Conservation (phyloP, 2,113 vertebrate species). For the Pogona vitticeps region DNA sequence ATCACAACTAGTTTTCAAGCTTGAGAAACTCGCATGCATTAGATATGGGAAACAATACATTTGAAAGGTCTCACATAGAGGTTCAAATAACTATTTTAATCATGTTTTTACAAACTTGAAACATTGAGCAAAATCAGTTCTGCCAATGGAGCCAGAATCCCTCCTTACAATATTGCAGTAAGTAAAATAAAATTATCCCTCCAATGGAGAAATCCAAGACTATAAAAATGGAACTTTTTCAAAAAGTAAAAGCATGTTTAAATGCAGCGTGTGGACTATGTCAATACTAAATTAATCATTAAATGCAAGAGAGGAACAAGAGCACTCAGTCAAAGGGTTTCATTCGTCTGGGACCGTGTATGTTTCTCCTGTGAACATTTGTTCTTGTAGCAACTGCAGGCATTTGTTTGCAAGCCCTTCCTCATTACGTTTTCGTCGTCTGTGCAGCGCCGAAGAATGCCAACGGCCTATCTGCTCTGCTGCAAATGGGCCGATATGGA, state of each 20-base stretch:
- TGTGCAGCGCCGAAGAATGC: background rate
- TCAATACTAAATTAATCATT: conserved; percentile 28
- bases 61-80: background rate
- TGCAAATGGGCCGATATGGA: accelerated
- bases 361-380: background rate
- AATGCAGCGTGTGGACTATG: conserved; percentile 58
- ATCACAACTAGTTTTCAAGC: conserved; percentile 65
- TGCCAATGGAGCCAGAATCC: background rate
- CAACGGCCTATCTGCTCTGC: background rate
- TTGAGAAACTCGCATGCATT: conserved; percentile 59
- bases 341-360: no score
- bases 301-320: background rate
- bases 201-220: background rate
- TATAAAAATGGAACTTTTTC: no score
- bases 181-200: conserved; percentile 53
- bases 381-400: background rate
- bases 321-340: no score
- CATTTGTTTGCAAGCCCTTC: background rate
- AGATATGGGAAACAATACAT: conserved; percentile 30
- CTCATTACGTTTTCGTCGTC: background rate
- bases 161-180: background rate
- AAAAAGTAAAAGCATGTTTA: conserved; percentile 20
- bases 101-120: background rate
- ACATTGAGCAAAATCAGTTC: background rate
- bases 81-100: background rate